Conservation (phyloP, 30 jellyfish, hydroid and myxozoan genomes). For the Haliclystus octoradiatus region DNA sequence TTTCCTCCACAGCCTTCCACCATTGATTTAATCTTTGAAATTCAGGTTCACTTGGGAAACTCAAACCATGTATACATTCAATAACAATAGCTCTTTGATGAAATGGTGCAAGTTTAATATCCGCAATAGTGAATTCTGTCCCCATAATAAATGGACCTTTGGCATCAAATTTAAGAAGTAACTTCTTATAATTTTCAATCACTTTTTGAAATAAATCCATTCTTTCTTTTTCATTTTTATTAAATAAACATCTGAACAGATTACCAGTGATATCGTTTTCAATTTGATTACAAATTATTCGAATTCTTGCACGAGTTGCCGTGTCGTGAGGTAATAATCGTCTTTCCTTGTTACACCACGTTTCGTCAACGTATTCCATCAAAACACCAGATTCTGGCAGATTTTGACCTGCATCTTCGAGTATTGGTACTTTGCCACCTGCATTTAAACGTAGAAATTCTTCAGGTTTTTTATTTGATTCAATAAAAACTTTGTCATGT, state of each 20-base stretch:
- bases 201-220: conserved; percentile 14
- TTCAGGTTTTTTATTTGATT: conserved; percentile 37
- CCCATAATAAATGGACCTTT: conserved; percentile 57
- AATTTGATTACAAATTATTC: conserved; percentile 35
- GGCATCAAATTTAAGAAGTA: conserved; percentile 25
- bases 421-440: conserved; percentile 57
- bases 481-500: conserved; percentile 26
- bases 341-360: conserved; percentile 26
- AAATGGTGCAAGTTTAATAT: conserved; percentile 44
- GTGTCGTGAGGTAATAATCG: conserved; percentile 25
- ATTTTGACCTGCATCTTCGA: conserved; percentile 38
- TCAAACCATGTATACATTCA: conserved; percentile 21
- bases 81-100: conserved; percentile 43
- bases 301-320: conserved; percentile 26
- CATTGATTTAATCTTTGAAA: conserved; percentile 24
- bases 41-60: conserved; percentile 36
- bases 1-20: conserved; percentile 40
- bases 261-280: conserved; percentile 4
- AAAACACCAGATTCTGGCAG: conserved; percentile 29
- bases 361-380: conserved; percentile 47
- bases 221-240: conserved; percentile 16
- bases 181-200: conserved; percentile 6
- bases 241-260: conserved; percentile 17
- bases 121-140: conserved; percentile 33
- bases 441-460: conserved; percentile 40